Conservation (phyloP, 1,140 invertebrate genomes). For the Acromyrmex echinatior region DNA sequence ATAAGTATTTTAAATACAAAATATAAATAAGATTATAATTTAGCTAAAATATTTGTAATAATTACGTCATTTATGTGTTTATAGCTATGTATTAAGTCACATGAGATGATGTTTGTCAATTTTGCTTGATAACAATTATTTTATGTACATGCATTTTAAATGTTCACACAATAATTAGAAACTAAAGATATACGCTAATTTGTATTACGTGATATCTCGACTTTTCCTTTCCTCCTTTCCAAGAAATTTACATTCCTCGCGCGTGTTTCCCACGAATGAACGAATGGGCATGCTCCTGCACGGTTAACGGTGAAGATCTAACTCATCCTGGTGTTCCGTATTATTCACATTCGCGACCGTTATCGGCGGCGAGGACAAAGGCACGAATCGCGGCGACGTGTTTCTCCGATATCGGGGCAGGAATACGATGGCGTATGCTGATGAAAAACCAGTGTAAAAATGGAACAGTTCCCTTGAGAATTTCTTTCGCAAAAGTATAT, state of each 20-base stretch:
- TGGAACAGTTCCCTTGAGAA: slow-evolving; percentile 57
- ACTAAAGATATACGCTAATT: not conserved
- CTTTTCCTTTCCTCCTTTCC: slow-evolving; percentile 37
- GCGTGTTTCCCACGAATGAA: slow-evolving; percentile 52
- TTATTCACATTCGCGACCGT: slow-evolving; percentile 49
- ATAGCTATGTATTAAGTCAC: not conserved
- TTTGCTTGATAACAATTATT: not conserved
- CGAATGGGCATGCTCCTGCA: slow-evolving; percentile 7
- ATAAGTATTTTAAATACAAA: slow-evolving; percentile 10
- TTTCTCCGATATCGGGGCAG: slow-evolving; percentile 11
- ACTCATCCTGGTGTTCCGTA: slow-evolving; percentile 46
- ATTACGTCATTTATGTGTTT: not conserved
- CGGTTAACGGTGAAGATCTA: slow-evolving; percentile 56
- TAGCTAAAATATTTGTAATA: not conserved
- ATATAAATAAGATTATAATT: not conserved
- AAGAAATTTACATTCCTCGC: slow-evolving; percentile 42
- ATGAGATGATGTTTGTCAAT: not conserved
- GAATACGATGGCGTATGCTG: not conserved
- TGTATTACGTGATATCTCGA: slow-evolving; percentile 1
- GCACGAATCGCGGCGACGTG: slow-evolving; percentile 29
- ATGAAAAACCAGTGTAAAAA: slow-evolving; percentile 37
- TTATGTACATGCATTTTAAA: not conserved
- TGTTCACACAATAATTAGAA: not conserved
- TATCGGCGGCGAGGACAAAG: slow-evolving; percentile 32
- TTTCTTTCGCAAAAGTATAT: slow-evolving; percentile 61